phyloP scores from a whole-genome alignment of 2,113 vertebrate species.

The Gambusia holbrooki region DNA sequence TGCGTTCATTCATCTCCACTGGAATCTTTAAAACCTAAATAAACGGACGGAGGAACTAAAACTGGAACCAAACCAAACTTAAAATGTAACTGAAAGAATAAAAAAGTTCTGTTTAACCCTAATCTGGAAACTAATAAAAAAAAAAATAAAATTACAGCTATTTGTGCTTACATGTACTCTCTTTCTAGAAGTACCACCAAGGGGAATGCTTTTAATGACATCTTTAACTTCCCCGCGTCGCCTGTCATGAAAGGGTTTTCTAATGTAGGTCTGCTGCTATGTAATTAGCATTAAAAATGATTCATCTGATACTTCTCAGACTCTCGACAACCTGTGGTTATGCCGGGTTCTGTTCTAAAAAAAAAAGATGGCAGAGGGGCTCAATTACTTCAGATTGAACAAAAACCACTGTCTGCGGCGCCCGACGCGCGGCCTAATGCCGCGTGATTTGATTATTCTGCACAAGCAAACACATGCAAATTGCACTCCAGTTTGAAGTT shows the following conservation, averaged over 20 bases:
- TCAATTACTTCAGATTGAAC: conserved; percentile 85
- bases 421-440: conserved; percentile 72
- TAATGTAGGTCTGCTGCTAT: conserved; percentile 79
- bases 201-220: conserved; percentile 68
- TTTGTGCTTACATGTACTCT: conserved; percentile 42
- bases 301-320: conserved; percentile 86
- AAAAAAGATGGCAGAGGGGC: conserved; percentile 80
- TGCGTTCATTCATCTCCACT: not conserved
- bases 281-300: conserved; percentile 90
- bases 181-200: conserved; percentile 66
- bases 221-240: conserved; percentile 76
- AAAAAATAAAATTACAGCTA: not conserved
- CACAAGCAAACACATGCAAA: conserved; percentile 76
- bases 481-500: conserved; percentile 66
- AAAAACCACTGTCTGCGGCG: conserved; percentile 77
- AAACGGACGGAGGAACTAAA: not conserved
- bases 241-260: conserved; percentile 74
- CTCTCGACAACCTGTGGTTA: conserved; percentile 90
- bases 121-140: not conserved
- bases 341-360: conserved; percentile 78
- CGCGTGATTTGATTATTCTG: conserved; percentile 82
- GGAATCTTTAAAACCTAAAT: not conserved
- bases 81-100: not conserved
- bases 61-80: conserved; percentile 7
- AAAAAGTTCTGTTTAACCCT: conserved; percentile 42